Conservation (phyloP, 2,797 vertebrate species). For the Sparidentex hasta region DNA sequence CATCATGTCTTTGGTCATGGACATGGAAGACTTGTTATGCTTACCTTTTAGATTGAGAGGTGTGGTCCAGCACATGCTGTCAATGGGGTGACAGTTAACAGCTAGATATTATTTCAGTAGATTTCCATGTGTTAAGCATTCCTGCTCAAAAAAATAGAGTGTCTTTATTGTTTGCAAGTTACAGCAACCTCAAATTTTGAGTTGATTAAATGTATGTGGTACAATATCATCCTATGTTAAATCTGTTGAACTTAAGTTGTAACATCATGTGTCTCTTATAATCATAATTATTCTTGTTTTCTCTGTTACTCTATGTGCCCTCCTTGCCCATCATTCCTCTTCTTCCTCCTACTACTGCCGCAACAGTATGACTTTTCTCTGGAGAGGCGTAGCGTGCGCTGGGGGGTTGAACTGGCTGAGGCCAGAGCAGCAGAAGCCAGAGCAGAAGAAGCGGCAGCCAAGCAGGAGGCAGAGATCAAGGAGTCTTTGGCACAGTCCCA, state of each 20-base stretch:
- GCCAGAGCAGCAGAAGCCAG: conserved; percentile 89
- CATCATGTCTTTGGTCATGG: background rate
- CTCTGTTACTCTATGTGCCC: background rate
- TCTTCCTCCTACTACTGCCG: conserved; percentile 17
- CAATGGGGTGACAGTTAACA: background rate
- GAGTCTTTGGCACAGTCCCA: conserved; percentile 81
- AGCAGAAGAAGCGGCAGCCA: conserved; percentile 84
- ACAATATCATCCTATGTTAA: background rate
- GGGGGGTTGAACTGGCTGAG: conserved; percentile 91
- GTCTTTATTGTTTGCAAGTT: background rate
- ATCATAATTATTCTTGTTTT: conserved; percentile 4
- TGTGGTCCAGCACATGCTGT: background rate
- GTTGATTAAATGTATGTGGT: background rate
- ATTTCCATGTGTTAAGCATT: background rate
- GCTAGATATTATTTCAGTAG: background rate
- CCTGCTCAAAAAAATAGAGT: background rate
- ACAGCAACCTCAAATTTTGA: background rate
- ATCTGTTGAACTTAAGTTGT: background rate
- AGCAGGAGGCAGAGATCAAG: conserved; percentile 82
- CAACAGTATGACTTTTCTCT: conserved; percentile 96
- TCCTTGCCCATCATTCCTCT: background rate
- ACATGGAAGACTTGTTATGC: background rate
- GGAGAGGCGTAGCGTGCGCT: conserved; percentile 91
- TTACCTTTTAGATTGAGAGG: background rate
- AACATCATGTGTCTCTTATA: background rate